Evolutionary conservation across 2,888 invertebrate species (phyloP).

Genomic region (Acanthosepion lycidas): DNA sequence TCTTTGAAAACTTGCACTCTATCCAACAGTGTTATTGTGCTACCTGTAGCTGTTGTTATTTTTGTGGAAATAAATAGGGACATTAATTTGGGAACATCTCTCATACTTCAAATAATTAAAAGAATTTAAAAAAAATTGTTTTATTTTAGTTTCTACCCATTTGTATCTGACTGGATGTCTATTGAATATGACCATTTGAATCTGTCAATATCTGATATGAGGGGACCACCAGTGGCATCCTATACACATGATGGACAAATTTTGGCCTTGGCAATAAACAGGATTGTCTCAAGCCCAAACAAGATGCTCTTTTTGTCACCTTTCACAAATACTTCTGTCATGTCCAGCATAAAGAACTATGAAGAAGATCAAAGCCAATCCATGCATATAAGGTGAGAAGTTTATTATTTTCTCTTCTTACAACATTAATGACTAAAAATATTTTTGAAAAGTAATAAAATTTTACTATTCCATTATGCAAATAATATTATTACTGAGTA

Average conservation of each 20-base stretch:
- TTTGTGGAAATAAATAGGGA: too few relatives aligned
- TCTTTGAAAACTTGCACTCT: too few relatives aligned
- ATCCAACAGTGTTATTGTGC: too few relatives aligned
- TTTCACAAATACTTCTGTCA: constrained; percentile 67
- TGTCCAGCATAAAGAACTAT: constrained; percentile 62
- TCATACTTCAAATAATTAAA: too few relatives aligned
- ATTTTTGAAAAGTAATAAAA: neutral
- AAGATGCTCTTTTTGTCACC: constrained; percentile 70
- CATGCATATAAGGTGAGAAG: neutral
- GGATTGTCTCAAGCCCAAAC: constrained; percentile 63
- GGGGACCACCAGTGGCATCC: constrained; percentile 64
- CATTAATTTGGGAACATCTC: too few relatives aligned
- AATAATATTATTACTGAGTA: too few relatives aligned
- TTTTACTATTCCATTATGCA: too few relatives aligned
- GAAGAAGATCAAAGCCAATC: neutral
- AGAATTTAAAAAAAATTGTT: neutral
- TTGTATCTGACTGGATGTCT: constrained; percentile 63
- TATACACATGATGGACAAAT: constrained; percentile 69
- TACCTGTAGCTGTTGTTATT: too few relatives aligned
- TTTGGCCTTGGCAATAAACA: constrained; percentile 71
- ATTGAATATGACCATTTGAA: constrained; percentile 60
- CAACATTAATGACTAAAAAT: neutral
- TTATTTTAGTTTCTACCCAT: constrained; percentile 57
- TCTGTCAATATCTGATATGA: constrained; percentile 62
- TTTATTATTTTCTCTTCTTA: neutral